Evolutionary conservation across 2,888 invertebrate species (phyloP).

Genomic region (Argyra leucocephala): DNA sequence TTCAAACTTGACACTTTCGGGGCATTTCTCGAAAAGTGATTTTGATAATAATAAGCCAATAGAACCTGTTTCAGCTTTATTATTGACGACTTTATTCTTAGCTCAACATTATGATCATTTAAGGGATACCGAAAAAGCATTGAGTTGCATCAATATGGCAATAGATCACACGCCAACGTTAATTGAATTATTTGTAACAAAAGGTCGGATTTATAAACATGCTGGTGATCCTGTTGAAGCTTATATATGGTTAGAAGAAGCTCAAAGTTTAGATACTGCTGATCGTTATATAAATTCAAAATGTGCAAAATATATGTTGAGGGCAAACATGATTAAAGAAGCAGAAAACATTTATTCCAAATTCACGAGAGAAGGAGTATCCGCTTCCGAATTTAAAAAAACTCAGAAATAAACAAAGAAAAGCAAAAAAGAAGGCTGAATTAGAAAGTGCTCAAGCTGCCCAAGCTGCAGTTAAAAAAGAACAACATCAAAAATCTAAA

Average conservation of each 20-base stretch:
- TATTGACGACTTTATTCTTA: constrained; percentile 93
- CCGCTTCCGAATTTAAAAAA: constrained; percentile 92
- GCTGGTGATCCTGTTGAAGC: constrained; percentile 90
- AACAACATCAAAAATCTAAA: constrained; percentile 79
- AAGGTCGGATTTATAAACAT: constrained; percentile 96
- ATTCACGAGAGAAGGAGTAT: constrained; percentile 92
- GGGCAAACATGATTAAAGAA: constrained; percentile 82
- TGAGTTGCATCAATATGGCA: constrained; percentile 84
- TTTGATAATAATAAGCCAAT: constrained; percentile 55
- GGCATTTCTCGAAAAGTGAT: constrained; percentile 54
- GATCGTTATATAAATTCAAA: constrained; percentile 97
- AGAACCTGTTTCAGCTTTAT: constrained; percentile 87
- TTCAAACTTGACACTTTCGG: constrained; percentile 62
- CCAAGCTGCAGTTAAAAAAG: constrained; percentile 77
- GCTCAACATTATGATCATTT: constrained; percentile 94
- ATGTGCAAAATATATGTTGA: constrained; percentile 95
- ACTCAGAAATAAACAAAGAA: constrained; percentile 88
- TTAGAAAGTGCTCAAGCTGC: constrained; percentile 77
- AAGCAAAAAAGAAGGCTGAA: constrained; percentile 91
- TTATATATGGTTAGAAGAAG: constrained; percentile 89
- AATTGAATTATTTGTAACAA: constrained; percentile 92
- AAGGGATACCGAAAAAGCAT: constrained; percentile 70
- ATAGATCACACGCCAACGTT: constrained; percentile 98
- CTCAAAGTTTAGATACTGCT: constrained; percentile 96
- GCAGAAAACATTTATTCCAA: constrained; percentile 97